Evolutionary conservation across 2,113 vertebrate genomes (phyloP), one percentile per base, ranked within the genome.

Genomic region (Tor tambroides): DNA sequence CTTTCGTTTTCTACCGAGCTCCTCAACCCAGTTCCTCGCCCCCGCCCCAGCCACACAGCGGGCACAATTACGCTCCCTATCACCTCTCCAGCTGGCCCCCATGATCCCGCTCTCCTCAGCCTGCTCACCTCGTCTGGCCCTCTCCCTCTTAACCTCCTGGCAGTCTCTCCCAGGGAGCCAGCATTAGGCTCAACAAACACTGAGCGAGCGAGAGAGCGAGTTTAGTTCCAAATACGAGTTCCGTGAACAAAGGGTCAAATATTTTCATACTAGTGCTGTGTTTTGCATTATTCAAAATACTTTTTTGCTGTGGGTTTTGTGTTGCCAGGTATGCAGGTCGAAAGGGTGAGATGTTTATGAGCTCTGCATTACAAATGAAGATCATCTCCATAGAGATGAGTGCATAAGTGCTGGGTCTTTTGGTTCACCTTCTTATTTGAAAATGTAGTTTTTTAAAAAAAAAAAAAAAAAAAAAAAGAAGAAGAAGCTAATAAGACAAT

Each of bases 61-160:
- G 91, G 94, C 93, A 95, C 94, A 95, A 94, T 95, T 95, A 95
- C 90, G 90, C 91, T 93, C 93, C 92, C 93, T 92, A 92, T 94
- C 93, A 94, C 94, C 94, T 95, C 92, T 91, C 93, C 91, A 93
- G 93, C 94, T 94, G 94, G 91, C 94, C 94, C 89, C 92, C 54
- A 38, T 88, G 84, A 80, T 88, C 83, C 72, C 10, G 67, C 78
- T 82, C 84, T 80, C 72, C 83, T 85, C 78, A 54, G 77, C 72
- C 76, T 32, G 35, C 59, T 56, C 84, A 75, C 77, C 41, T 71
- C 49, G 28, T 67, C 49, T 85, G 75, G 76, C 54, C 77, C 74
- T 78, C 69, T 86, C 61, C 71, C 87, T 88, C 85, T 90, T 90
- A 89, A 91, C 91, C 88, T 95, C 93, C 84, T 92, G 92, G 92